These are phyloP conservation scores for Taenioides sp. DNA, from an alignment of 2,797 vertebrate genomes.

Conservation along the genomic window DNA sequence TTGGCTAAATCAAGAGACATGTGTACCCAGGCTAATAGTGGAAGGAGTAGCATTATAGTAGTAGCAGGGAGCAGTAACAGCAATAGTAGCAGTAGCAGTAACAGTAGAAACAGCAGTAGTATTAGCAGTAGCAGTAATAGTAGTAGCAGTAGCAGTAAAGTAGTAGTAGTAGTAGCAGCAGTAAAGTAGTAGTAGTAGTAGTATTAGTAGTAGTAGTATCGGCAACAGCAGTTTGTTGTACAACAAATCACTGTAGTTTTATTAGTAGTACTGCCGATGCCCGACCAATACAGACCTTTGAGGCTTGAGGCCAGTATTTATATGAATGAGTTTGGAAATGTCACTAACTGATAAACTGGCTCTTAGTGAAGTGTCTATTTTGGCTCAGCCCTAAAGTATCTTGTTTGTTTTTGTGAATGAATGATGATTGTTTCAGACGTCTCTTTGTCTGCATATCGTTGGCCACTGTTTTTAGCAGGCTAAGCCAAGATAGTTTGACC, in stretches of 20 bases:
- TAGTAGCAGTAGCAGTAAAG: background rate
- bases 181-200: background rate
- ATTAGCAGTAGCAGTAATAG: too few relatives aligned
- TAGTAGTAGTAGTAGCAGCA: too few relatives aligned
- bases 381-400: too few relatives aligned
- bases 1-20: background rate
- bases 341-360: background rate
- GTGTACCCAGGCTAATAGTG: background rate
- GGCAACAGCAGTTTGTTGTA: background rate
- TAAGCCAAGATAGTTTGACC: too few relatives aligned
- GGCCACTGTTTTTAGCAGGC: too few relatives aligned
- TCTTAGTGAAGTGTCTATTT: background rate
- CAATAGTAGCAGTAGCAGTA: too few relatives aligned
- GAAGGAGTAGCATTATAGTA: too few relatives aligned
- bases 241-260: background rate
- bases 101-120: too few relatives aligned
- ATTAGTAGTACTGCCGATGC: background rate
- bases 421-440: too few relatives aligned
- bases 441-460: too few relatives aligned
- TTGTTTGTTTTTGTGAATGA: too few relatives aligned
- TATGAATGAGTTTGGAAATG: background rate
- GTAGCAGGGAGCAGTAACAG: too few relatives aligned
- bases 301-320: background rate
- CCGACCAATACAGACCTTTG: background rate
- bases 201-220: background rate